Evolutionary conservation across 2,888 invertebrate species (phyloP).

Genomic region (Hydroisotoma schaefferi): DNA sequence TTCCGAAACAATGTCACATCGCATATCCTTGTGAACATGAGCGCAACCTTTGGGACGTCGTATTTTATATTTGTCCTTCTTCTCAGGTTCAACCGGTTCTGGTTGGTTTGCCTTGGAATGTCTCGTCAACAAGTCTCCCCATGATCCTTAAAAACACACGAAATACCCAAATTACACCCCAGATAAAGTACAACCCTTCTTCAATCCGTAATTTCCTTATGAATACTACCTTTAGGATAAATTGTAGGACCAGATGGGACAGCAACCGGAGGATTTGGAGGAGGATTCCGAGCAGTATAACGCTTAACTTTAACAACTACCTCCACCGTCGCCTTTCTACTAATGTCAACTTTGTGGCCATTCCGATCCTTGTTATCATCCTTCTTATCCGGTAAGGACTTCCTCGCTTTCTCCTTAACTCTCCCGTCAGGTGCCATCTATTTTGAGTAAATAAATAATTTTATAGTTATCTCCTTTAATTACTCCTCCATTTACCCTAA

Average conservation of each 20-base stretch:
- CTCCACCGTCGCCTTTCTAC: constrained; percentile 29
- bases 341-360: background rate
- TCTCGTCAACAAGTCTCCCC: constrained; percentile 29
- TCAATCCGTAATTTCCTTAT: too few species aligned
- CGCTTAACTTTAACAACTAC: constrained; percentile 33
- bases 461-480: too few species aligned
- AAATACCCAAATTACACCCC: too few species aligned
- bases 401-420: background rate
- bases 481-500: too few species aligned
- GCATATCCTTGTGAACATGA: background rate
- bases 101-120: constrained; percentile 10
- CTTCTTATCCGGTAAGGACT: background rate
- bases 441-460: too few species aligned
- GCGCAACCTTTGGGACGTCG: background rate
- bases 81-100: background rate
- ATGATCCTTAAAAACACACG: constrained; percentile 20
- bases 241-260: background rate
- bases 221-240: too few species aligned
- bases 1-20: background rate
- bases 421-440: too few species aligned
- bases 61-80: background rate
- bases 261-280: background rate
- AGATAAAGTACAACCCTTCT: too few species aligned
- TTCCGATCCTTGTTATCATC: background rate
- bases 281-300: background rate